A percentile compares a stretch with the other conserved stretches of the same genome.
Evolutionary conservation across 2,797 vertebrate species (phyloP).

Genomic region (Pterois miles): DNA sequence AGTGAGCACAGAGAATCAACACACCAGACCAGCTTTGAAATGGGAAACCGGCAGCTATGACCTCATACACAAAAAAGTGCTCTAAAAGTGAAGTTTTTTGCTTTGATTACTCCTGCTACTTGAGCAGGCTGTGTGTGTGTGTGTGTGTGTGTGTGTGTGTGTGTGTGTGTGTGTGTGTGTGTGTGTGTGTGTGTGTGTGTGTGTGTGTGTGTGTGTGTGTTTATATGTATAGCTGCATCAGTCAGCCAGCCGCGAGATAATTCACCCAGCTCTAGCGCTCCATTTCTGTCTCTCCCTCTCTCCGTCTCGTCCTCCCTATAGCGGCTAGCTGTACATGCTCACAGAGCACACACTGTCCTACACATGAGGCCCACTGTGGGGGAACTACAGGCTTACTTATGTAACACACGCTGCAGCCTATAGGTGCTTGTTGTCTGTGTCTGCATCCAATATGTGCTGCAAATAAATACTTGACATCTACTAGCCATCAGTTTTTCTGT

Average conservation of each 20-base stretch:
- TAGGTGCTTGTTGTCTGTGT: slow-evolving; percentile 49
- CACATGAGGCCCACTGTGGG: slow-evolving; percentile 56
- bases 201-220: neutral
- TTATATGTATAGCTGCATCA: slow-evolving; percentile 24
- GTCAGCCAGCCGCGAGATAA: slow-evolving; percentile 18
- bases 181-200: slow-evolving; percentile 9
- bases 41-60: neutral
- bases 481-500: neutral
- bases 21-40: slow-evolving; percentile 34
- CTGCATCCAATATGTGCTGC: neutral
- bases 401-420: slow-evolving; percentile 53
- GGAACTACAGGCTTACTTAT: slow-evolving; percentile 50
- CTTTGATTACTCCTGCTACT: slow-evolving; percentile 14
- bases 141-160: slow-evolving; percentile 2
- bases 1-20: slow-evolving; percentile 35
- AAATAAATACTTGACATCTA: neutral
- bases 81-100: slow-evolving; percentile 6
- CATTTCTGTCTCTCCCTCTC: slow-evolving; percentile 35
- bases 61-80: neutral
- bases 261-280: slow-evolving; percentile 21
- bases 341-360: slow-evolving; percentile 63
- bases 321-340: slow-evolving; percentile 38
- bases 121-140: neutral
- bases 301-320: slow-evolving; percentile 19
- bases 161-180: neutral